Percentiles rank a stretch among this genome's conserved stretches.
phyloP scores from a whole-genome alignment of 2,113 vertebrate genomes.

The Prochilodus magdalenae region DNA sequence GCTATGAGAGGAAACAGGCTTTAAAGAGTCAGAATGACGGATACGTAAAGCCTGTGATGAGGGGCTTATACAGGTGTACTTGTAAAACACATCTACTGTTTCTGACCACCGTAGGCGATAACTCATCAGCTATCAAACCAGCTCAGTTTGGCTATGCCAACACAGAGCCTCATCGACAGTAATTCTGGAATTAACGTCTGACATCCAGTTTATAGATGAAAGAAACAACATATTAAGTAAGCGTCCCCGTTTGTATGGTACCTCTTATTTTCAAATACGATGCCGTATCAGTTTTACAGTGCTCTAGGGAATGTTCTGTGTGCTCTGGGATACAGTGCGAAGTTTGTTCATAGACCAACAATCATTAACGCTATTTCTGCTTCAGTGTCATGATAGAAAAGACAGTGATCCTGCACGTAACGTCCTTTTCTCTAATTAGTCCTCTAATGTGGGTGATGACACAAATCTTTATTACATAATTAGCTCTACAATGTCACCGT shows the following conservation, averaged over 20 bases:
- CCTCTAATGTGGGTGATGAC: conserved; percentile 42
- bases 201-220: conserved; percentile 35
- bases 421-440: conserved; percentile 49
- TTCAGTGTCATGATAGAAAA: conserved; percentile 47
- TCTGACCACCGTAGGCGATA: conserved; percentile 52
- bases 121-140: conserved; percentile 38
- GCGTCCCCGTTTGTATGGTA: neutral
- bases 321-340: conserved; percentile 35
- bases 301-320: conserved; percentile 64
- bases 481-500: conserved; percentile 50
- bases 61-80: conserved; percentile 29
- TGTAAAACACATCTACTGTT: conserved; percentile 15
- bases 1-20: conserved; percentile 25
- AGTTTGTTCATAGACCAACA: conserved; percentile 10
- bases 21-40: conserved; percentile 26
- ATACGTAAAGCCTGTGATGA: conserved; percentile 25
- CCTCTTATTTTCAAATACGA: neutral
- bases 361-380: conserved; percentile 32
- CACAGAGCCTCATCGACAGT: neutral
- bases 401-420: conserved; percentile 44
- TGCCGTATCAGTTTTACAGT: conserved; percentile 66
- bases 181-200: neutral
- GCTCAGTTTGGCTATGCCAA: neutral
- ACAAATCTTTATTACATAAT: conserved; percentile 20
- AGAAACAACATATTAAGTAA: neutral